Evolutionary conservation across 2,113 vertebrate genomes (phyloP).

Genomic region (Regulus satrapa): DNA sequence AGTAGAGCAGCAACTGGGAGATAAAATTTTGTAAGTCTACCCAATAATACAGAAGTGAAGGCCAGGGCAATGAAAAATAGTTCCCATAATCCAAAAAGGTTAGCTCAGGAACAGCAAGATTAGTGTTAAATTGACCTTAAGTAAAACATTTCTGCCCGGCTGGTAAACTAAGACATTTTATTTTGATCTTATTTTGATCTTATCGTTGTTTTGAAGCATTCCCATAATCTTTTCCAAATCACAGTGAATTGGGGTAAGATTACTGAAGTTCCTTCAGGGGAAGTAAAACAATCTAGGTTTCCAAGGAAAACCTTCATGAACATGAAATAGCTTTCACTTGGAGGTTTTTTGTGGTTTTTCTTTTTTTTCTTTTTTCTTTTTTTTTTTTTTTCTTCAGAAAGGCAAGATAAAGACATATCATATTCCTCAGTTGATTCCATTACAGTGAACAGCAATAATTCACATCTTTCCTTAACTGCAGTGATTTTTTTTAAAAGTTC

Average conservation of each 20-base stretch:
- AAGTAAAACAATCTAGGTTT: neutral
- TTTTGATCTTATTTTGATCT: constrained; percentile 14
- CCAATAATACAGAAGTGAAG: neutral
- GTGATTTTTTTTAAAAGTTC: neutral
- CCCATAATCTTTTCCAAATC: constrained; percentile 23
- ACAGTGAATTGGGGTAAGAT: neutral
- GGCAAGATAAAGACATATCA: neutral
- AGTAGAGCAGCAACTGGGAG: neutral
- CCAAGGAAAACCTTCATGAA: neutral
- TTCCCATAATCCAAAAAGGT: neutral
- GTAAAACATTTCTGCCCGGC: neutral
- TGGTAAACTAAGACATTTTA: constrained; percentile 5
- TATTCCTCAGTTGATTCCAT: neutral
- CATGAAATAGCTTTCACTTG: neutral
- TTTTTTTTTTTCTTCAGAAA: neutral
- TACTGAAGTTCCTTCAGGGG: neutral
- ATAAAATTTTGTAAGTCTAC: neutral
- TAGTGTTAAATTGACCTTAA: neutral
- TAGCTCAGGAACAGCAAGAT: neutral
- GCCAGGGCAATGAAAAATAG: neutral
- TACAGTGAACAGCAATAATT: neutral
- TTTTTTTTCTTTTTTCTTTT: too few species aligned
- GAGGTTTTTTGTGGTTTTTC: fast-evolving
- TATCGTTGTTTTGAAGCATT: neutral
- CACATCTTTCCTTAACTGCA: neutral